Base-by-base conservation (phyloP, 2,113 vertebrate genomes). In the Zapus hudsonius region DNA sequence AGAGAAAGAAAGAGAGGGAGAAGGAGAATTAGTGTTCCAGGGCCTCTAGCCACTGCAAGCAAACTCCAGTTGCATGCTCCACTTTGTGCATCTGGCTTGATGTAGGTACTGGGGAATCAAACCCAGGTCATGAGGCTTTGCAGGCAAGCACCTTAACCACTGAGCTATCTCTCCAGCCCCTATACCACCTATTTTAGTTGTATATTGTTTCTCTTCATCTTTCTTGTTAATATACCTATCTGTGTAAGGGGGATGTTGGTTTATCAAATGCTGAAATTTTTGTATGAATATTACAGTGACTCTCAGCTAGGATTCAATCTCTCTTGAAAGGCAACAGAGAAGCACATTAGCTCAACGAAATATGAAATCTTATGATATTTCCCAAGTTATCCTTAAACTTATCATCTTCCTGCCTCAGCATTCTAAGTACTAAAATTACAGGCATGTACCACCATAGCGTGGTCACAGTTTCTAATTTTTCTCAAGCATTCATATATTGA, bases 211-310 rank as follows among this genome's bases (percentile, higher is more conserved):
- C 13, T 67, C 57, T 82, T 59, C 16, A 29, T 59, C 61, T 74
- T 89, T 5, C 40, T 85, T 89, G 44, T 85, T 61, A 85, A n/a
- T 76, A 64, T 40, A 19, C 13, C n/a, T 61, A 25, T 63, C 27
- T 25, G 0, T 42, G 15, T 36, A 20, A 38, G 47, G 1, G 33
- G 2, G 38, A 31, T 66, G 31, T 67, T 33, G 4, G 90, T 63
- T 84, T 17, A 47, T 84, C 31, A 89, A 94, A 40, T 66, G 11
- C 47, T 81, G 19, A 17, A n/a, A 38, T 76, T 89, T 94, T 75
- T 74, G 19, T 74, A 70, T 63, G 61, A 63, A 91, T 75, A 75
- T 75, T n/a, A 81, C 33, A 44, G 47, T 91, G 73, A 70, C 36
- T 63, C 59, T 85, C 52, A 72, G 42, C 70, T n/a, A 89, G 36